Evolutionary conservation across 2,888 invertebrate genomes (phyloP).

Genomic region (Tortricodes alternella): DNA sequence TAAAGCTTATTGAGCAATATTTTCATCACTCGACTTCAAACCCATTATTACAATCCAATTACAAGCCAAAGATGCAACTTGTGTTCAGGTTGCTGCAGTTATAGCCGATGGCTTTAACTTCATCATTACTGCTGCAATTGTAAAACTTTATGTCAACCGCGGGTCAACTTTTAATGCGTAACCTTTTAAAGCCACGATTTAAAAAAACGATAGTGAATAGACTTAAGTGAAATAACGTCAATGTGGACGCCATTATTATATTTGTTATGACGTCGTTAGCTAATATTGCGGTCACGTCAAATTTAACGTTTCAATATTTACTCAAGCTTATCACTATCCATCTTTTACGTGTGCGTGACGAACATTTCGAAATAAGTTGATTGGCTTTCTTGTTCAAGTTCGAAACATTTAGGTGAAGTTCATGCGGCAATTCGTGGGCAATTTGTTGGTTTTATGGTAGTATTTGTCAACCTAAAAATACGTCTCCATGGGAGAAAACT

Average conservation of each 20-base stretch:
- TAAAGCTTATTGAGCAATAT: too few relatives aligned
- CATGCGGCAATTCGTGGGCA: not conserved
- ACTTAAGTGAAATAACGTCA: slow-evolving; percentile 27
- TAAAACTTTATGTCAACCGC: slow-evolving; percentile 18
- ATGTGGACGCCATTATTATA: slow-evolving; percentile 21
- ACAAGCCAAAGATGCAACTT: too few relatives aligned
- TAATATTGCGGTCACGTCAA: slow-evolving; percentile 34
- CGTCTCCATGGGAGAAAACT: too few relatives aligned
- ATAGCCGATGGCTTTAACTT: not conserved
- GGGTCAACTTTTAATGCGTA: slow-evolving; percentile 5
- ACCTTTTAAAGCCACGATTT: slow-evolving; percentile 8
- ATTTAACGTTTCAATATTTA: slow-evolving; percentile 36
- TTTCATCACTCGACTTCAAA: not conserved
- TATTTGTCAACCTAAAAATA: too few relatives aligned
- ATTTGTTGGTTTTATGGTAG: not conserved
- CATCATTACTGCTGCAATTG: not conserved
- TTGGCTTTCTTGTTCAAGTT: slow-evolving; percentile 1
- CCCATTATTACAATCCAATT: slow-evolving; percentile 8
- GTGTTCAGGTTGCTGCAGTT: too few relatives aligned
- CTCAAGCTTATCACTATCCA: slow-evolving; percentile 42
- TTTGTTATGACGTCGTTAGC: slow-evolving; percentile 20
- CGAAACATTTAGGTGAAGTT: not conserved
- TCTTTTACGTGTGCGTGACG: slow-evolving; percentile 53
- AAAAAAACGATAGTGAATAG: slow-evolving; percentile 14
- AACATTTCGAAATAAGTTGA: slow-evolving; percentile 29